These are phyloP conservation scores for Pachliopta kotzebuea DNA, from an alignment of 2,888 invertebrate species.

Conservation along the genomic window DNA sequence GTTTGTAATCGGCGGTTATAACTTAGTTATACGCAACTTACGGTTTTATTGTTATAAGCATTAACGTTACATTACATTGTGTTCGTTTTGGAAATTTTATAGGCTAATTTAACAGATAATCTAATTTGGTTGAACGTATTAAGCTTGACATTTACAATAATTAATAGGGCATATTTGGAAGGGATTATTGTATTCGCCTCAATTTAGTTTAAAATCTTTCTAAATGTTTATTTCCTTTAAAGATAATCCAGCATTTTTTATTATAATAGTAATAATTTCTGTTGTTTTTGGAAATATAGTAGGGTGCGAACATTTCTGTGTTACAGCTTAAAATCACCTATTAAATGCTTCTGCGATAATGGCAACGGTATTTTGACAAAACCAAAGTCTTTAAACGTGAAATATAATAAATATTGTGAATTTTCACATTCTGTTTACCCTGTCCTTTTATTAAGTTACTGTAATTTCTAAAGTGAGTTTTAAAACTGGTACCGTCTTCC, in stretches of 20 bases:
- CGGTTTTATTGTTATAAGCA: constrained; percentile 11
- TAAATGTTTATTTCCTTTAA: not conserved
- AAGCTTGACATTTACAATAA: constrained; percentile 16
- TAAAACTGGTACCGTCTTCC: not conserved
- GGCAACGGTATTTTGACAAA: not conserved
- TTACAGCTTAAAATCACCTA: not conserved
- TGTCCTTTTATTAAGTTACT: too few species aligned
- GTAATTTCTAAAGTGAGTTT: not conserved
- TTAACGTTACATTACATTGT: constrained; percentile 20
- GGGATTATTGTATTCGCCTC: not conserved
- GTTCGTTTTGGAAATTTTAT: constrained; percentile 15
- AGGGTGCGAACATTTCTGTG: not conserved
- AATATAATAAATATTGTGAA: too few species aligned
- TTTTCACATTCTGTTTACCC: too few species aligned
- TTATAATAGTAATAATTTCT: not conserved
- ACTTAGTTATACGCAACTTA: constrained; percentile 11
- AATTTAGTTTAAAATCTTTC: not conserved
- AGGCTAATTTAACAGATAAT: constrained; percentile 15
- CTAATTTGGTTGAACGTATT: constrained; percentile 15
- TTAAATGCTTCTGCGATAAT: not conserved
- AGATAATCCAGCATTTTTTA: not conserved
- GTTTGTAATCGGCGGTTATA: constrained; percentile 9
- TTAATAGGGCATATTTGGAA: constrained; percentile 15
- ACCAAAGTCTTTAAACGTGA: too few species aligned
- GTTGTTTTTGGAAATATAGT: not conserved